Evolutionary conservation across 2,797 vertebrate genomes (phyloP).

Genomic region (Alosa sapidissima): DNA sequence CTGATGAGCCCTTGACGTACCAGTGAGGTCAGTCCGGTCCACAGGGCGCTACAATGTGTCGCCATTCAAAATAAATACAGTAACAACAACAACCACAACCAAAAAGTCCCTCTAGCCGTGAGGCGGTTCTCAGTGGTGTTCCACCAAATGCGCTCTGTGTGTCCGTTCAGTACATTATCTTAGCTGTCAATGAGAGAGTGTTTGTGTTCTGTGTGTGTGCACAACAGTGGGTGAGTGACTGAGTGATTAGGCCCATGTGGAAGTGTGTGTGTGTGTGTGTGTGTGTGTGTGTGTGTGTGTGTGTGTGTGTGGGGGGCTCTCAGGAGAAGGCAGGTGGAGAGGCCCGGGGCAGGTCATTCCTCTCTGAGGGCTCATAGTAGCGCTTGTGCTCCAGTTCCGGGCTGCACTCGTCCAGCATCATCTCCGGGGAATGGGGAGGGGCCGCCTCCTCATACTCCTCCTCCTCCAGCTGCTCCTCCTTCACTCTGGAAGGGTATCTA

Average conservation of each 20-base stretch:
- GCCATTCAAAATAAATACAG: constrained; percentile 14
- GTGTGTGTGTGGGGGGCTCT: constrained; percentile 35
- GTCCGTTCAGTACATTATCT: constrained; percentile 74
- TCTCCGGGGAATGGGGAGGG: constrained; percentile 87
- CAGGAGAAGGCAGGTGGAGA: constrained; percentile 72
- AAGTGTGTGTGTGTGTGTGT: not conserved
- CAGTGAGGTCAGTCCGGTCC: constrained; percentile 87
- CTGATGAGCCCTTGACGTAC: constrained; percentile 72
- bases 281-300: not conserved
- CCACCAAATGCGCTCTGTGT: not conserved
- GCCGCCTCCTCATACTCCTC: constrained; percentile 90
- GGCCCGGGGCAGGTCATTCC: constrained; percentile 83
- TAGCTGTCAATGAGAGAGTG: constrained; percentile 73
- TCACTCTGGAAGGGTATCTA: constrained; percentile 74
- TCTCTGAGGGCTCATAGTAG: constrained; percentile 75
- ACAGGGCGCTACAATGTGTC: constrained; percentile 78
- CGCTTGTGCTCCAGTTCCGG: constrained; percentile 87
- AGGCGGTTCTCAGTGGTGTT: constrained; percentile 78
- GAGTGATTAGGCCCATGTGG: constrained; percentile 7
- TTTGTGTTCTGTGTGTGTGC: constrained; percentile 62
- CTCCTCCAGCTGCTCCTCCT: constrained; percentile 92
- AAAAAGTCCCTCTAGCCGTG: constrained; percentile 66
- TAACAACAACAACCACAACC: constrained; percentile 33
- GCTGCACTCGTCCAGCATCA: constrained; percentile 90
- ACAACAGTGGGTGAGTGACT: constrained; percentile 75